phyloP scores from a whole-genome alignment of 2,113 vertebrate species.

The Phaethornis superciliosus region DNA sequence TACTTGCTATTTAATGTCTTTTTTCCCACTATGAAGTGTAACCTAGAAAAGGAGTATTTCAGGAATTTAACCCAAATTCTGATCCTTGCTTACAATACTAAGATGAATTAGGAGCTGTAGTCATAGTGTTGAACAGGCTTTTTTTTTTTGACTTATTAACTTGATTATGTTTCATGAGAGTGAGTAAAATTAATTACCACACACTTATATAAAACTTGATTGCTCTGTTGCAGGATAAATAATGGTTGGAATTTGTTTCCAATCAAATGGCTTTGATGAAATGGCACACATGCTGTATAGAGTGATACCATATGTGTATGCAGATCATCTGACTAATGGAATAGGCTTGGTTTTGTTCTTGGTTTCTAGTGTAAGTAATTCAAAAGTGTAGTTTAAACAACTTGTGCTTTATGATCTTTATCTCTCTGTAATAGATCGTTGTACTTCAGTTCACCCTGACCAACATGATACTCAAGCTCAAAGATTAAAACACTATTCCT shows the following conservation, averaged over 20 bases:
- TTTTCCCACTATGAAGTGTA: background rate
- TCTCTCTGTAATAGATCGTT: background rate
- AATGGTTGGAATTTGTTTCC: background rate
- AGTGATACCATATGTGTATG: background rate
- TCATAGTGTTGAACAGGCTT: background rate
- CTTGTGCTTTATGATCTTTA: background rate
- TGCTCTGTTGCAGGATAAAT: background rate
- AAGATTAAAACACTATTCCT: background rate
- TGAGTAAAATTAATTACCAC: background rate
- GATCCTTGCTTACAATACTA: background rate
- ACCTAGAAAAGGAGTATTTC: background rate
- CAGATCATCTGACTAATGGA: background rate
- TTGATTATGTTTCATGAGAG: background rate
- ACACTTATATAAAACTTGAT: background rate
- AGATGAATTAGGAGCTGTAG: background rate
- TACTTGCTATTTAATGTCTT: background rate
- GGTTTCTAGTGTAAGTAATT: background rate
- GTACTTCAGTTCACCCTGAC: background rate
- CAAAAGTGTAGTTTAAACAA: background rate
- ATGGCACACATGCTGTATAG: background rate
- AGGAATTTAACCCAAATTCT: background rate
- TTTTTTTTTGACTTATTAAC: background rate
- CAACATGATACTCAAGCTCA: background rate
- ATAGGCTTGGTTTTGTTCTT: background rate
- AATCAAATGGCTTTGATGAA: background rate